These are phyloP conservation scores for Drosophila murphyi DNA, from an alignment of 1,140 invertebrate species.

Conservation along the genomic window DNA sequence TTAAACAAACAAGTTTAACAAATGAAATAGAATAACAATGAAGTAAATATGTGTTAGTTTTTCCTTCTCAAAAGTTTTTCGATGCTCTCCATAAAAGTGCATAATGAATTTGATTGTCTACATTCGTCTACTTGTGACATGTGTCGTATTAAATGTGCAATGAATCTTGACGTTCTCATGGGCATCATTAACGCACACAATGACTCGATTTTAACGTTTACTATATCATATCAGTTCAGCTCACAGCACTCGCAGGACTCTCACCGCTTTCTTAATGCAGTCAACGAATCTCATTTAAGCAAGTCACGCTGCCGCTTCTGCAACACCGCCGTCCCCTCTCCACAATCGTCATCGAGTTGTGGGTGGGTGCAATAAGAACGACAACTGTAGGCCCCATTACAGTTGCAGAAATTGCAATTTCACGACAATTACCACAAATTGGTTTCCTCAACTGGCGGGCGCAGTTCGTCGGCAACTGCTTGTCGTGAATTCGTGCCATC, in stretches of 20 bases:
- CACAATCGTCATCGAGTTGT: slow-evolving; percentile 39
- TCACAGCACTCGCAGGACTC: background rate
- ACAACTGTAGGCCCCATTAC: slow-evolving; percentile 54
- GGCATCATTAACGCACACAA: slow-evolving; percentile 32
- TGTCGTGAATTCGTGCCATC: slow-evolving; percentile 14
- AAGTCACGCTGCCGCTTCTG: slow-evolving; percentile 8
- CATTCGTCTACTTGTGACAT: background rate
- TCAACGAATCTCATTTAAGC: slow-evolving; percentile 34
- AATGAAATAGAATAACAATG: too few relatives aligned
- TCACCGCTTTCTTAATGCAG: slow-evolving; percentile 28
- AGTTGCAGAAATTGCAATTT: slow-evolving; percentile 82
- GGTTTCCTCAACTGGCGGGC: slow-evolving; percentile 77
- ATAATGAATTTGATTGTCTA: background rate
- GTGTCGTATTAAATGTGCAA: background rate
- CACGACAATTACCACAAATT: slow-evolving; percentile 82
- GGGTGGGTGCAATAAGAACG: background rate
- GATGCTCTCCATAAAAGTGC: too few relatives aligned
- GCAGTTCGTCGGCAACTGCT: slow-evolving; percentile 52
- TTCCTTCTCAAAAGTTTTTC: too few relatives aligned
- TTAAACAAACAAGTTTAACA: too few relatives aligned
- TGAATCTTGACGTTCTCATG: slow-evolving; percentile 21
- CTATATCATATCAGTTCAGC: slow-evolving; percentile 31
- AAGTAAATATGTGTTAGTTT: too few relatives aligned
- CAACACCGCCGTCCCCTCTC: background rate
- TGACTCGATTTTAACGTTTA: slow-evolving; percentile 28